Evolutionary conservation across 2,797 vertebrate species (phyloP), one percentile per base, ranked within the genome.

Genomic region (Tachyglossus aculeatus): DNA sequence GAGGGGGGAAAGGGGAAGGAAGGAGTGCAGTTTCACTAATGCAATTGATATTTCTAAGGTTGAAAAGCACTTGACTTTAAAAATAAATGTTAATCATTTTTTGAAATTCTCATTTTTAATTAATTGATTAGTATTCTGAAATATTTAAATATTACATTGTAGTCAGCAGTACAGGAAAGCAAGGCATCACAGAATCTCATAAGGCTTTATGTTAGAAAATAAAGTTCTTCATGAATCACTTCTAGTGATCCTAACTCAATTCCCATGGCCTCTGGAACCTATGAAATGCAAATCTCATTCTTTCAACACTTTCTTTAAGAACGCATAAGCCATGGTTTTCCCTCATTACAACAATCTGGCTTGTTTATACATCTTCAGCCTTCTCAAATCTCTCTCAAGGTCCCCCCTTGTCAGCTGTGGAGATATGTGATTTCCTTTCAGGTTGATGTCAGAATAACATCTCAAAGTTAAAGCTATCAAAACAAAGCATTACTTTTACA

Each of bases 331-430:
- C n/a, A n/a, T n/a, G 1, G 6, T 27, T 59, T 33, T 63, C n/a
- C 24, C 37, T 66, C 62, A 79, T 74, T 55, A 24, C 60, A 77
- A 68, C 37, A 22, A 1, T 1, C 16, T 67, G 14, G 19, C 52
- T 66, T 3, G 4, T 3, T 70, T 75, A 36, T 22, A 59, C 0
- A 21, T 56, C 47, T 56, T 32, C 18, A 66, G 5, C 51, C 18
- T 48, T 13, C 58, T 72, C 34, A 67, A 45, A 32, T 62, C 80
- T 65, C 22, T 66, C 1, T n/a, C 64, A 25, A 76, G 22, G n/a
- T 39, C 29, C 2, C 65, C 37, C 61, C 66, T 64, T 45, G 37
- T 5, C 39, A 10, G 22, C 31, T 41, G 4, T 52, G 5, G 7
- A 67, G 8, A 59, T 59, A 53, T 69, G 52, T 47, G 63, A 53